Evolutionary conservation across 2,797 vertebrate species (phyloP).

Genomic region (Sciaenops ocellatus): DNA sequence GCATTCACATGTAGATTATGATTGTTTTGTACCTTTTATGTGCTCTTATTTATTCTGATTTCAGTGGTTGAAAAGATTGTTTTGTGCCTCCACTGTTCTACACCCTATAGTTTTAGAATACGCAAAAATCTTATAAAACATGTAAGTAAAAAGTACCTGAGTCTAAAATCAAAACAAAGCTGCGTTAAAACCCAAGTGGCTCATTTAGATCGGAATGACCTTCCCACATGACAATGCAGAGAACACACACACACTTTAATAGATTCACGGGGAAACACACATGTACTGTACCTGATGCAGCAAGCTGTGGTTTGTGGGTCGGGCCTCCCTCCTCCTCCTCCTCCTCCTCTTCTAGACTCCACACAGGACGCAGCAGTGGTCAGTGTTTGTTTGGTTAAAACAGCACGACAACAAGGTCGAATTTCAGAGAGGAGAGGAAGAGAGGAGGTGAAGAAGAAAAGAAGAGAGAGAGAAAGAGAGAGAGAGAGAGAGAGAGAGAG

Average conservation of each 20-base stretch:
- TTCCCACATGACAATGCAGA: background rate
- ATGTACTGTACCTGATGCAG: constrained; percentile 15
- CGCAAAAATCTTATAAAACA: too few species aligned
- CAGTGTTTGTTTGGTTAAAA: constrained; percentile 62
- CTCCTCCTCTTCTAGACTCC: background rate
- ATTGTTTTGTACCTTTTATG: too few species aligned
- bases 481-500: constrained; percentile 21
- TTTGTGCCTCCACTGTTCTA: too few species aligned
- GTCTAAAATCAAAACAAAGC: constrained; percentile 5
- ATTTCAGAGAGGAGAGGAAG: constrained; percentile 50
- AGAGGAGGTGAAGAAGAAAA: background rate
- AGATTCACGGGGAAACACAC: background rate
- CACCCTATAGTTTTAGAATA: too few species aligned
- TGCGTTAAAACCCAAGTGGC: background rate
- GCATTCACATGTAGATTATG: too few species aligned
- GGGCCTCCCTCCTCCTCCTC: background rate
- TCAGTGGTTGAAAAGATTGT: too few species aligned
- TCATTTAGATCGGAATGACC: constrained; percentile 14
- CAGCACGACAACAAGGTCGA: constrained; percentile 51
- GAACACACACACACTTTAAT: background rate
- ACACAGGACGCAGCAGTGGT: constrained; percentile 48
- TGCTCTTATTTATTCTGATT: too few species aligned
- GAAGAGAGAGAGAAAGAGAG: background rate
- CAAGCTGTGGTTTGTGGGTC: constrained; percentile 33
- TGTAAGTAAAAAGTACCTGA: too few species aligned